These are phyloP conservation scores for Romanogobio albipinnatus DNA, from an alignment of 2,113 vertebrate genomes.

Conservation along the genomic window DNA sequence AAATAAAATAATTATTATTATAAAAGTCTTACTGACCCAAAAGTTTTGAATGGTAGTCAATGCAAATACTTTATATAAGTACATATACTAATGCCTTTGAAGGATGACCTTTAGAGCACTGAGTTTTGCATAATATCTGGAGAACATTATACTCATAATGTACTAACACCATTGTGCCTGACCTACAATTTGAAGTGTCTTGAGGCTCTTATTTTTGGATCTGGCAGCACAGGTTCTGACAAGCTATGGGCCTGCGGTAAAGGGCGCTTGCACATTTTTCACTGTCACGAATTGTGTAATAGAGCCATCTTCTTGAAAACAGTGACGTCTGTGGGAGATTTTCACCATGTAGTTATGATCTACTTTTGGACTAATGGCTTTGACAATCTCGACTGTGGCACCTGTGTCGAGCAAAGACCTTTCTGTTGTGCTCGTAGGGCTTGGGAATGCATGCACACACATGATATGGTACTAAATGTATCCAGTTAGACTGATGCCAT, in stretches of 20 bases:
- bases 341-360: constrained; percentile 25
- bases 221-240: constrained; percentile 49
- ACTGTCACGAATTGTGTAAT: constrained; percentile 50
- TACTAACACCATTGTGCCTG: constrained; percentile 47
- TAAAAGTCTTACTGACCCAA: neutral
- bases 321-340: constrained; percentile 11
- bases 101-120: neutral
- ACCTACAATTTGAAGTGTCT: constrained; percentile 51
- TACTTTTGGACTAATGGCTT: constrained; percentile 24
- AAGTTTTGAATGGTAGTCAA: neutral
- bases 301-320: constrained; percentile 41
- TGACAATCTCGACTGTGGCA: neutral
- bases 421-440: neutral
- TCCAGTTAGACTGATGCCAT: neutral
- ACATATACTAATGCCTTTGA: neutral
- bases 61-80: neutral
- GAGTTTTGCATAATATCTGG: neutral
- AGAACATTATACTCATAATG: constrained; percentile 31
- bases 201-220: constrained; percentile 52
- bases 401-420: neutral
- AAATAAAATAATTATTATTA: neutral
- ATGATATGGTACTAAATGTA: neutral
- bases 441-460: too few relatives aligned
- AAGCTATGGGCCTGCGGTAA: constrained; percentile 47
- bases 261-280: constrained; percentile 47